Evolutionary conservation across 2,113 vertebrate genomes (phyloP).

Genomic region (Hemiscyllium ocellatum): DNA sequence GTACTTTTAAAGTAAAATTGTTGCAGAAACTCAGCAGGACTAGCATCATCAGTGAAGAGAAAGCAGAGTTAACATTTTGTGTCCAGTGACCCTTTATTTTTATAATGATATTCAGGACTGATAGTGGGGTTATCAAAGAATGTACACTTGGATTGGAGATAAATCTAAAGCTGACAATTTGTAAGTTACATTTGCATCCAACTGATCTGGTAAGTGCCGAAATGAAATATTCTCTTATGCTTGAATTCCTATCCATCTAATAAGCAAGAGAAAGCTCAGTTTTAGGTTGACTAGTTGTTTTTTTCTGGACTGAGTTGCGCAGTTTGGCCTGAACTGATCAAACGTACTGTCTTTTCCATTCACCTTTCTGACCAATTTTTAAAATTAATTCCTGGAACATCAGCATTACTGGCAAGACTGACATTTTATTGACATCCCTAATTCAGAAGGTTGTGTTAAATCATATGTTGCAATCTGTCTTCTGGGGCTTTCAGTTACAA

Average conservation of each 20-base stretch:
- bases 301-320: background rate
- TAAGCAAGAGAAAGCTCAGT: background rate
- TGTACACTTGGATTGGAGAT: background rate
- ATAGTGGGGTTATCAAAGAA: background rate
- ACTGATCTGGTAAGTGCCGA: background rate
- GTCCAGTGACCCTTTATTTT: background rate
- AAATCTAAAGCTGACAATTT: background rate
- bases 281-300: background rate
- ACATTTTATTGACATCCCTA: too few relatives aligned
- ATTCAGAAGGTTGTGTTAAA: background rate
- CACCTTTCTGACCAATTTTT: background rate
- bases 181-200: background rate
- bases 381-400: too few relatives aligned
- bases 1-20: too few relatives aligned
- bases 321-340: background rate
- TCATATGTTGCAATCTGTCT: background rate
- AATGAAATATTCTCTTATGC: background rate
- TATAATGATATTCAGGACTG: background rate
- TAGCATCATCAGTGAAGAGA: too few relatives aligned
- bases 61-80: too few relatives aligned
- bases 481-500: background rate
- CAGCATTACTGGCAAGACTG: too few relatives aligned
- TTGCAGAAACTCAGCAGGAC: too few relatives aligned
- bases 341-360: background rate
- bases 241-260: background rate